Base-by-base conservation (phyloP, 2,113 vertebrate species). In the Mustela nigripes region DNA sequence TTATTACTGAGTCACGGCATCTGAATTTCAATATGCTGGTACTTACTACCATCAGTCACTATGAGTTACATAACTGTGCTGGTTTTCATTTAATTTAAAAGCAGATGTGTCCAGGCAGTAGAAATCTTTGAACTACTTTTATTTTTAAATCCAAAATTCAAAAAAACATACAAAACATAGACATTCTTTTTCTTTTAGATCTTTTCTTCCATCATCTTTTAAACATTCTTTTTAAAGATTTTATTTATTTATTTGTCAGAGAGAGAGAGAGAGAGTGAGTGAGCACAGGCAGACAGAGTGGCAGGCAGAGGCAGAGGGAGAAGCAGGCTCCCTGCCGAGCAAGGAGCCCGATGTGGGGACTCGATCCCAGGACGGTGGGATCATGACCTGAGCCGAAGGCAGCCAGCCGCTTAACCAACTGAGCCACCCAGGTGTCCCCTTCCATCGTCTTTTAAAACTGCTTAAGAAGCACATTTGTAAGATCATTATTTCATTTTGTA, bases 131-230 rank as follows among this genome's bases (percentile, higher is more conserved):
- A 93, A 21, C 6, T 80, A 9, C 39, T 95, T 85, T 31, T 33
- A 82, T 7, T 62, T 96, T 93, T 56, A 63, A 96, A 80, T 80
- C n/a, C 39, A 39, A 65, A 81, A 76, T 42, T 82, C 12, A 76
- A 62, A 83, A 83, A 56, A 1, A 12, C 18, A 19, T 79, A 26
- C 19, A 82, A 62, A 83, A 36, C 65, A 1, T 58, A 45, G 11
- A 31, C 87, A 73, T 94, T 94, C 22, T 65, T 83, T 79, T 91
- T 18, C 22, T 56, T 74, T 42, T 60, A 18, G 5, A 84, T 48
- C 7, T 78, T 92, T 82, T n/a, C 22, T 73, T 36, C 33, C 14
- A 16, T 63, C 1, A 12, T 56, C 63, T 71, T 89, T n/a, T 93
- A 33, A 81, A 71, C 42, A 42, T 42, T 42, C 4, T 42, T 42